A percentile compares a stretch with the other conserved stretches of the same genome.
These are phyloP conservation scores for Crossaster papposus DNA, from an alignment of 53 echinoderm and acorn worm species.

Conservation along the genomic window DNA sequence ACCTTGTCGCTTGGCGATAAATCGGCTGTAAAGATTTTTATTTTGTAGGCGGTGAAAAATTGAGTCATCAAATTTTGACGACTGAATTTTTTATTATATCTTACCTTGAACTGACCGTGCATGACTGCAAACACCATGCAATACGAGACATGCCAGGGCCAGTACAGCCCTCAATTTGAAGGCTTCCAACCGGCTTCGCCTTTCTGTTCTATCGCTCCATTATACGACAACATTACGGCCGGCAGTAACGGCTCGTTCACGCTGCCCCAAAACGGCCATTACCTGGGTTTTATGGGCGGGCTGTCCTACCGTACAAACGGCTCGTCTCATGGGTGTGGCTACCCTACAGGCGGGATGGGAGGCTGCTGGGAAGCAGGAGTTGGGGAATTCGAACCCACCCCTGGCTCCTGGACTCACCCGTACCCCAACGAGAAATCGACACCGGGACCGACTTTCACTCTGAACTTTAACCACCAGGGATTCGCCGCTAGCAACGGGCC, in stretches of 20 bases:
- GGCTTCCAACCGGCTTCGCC: constrained; percentile 36
- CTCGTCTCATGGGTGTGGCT: constrained; percentile 30
- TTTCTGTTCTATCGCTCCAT: constrained; percentile 15
- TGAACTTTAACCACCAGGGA: constrained; percentile 32
- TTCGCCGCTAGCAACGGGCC: constrained; percentile 10
- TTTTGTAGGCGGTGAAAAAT: constrained; percentile 37
- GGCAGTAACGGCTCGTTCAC: constrained; percentile 55
- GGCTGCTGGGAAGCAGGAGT: constrained; percentile 1
- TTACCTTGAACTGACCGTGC: constrained; percentile 38
- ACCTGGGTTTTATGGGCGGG: constrained; percentile 83
- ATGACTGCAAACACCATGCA: constrained; percentile 18
- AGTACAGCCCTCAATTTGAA: constrained; percentile 10
- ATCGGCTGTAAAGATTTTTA: constrained; percentile 47
- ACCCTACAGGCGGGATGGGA: constrained; percentile 18
- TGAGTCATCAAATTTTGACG: constrained; percentile 57
- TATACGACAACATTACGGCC: constrained; percentile 43
- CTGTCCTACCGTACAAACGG: constrained; percentile 71
- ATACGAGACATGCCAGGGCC: constrained; percentile 36
- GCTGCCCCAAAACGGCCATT: constrained; percentile 72
- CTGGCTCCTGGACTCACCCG: not conserved
- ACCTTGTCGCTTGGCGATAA: constrained; percentile 27
- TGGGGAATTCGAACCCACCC: not conserved
- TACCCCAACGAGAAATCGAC: not conserved
- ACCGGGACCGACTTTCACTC: not conserved
- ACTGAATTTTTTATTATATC: constrained; percentile 47